Evolutionary conservation across 2,797 vertebrate genomes (phyloP), one percentile per base, ranked within the genome.

Genomic region (Bradypus variegatus): DNA sequence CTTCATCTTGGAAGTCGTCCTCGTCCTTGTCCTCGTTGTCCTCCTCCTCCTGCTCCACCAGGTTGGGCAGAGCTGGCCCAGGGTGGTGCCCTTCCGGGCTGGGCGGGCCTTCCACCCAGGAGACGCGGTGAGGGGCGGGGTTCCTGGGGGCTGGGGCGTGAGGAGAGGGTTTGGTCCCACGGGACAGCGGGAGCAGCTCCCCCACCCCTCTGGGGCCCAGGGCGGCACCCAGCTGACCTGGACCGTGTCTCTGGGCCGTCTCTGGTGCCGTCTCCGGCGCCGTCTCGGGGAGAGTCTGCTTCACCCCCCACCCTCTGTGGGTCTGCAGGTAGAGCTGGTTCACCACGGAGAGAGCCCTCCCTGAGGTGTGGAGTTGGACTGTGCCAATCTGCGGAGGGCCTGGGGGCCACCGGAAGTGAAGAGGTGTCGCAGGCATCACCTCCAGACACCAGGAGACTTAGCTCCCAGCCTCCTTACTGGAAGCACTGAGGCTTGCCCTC

Each of bases 251-350:
- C 62, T 86, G 60, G 0, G 21, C 50, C 3, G 80, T n/a, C 36
- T 92, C 73, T 23, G 50, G 50, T 6, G 50, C 50, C 50, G 55
- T 21, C 55, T 55, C 53, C 21, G 82, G 62, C 64, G 77, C 15
- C 6, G 5, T 58, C 48, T 91, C 90, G 31, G 62, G 29, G 2
- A 16, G 16, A 5, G 0, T n/a, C 41, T 31, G 73, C 36, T 89
- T 27, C 21, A 15, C 8, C 1, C 1, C 50, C 48, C 85, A 86
- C 14, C 8, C 41, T 75, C 86, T 45, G 3, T 95, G 95, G 0
- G 98, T 98, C 23, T 96, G 97, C 10, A 98, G 79, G 94, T 98
- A 98, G 19, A 98, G 98, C 1, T 98, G 98, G 95, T 98, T 99
- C 88, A 98, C 97, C 94, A 98, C 93, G 16, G 97, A 98, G 62